Evolutionary conservation across 2,113 vertebrate genomes (phyloP).

Genomic region (Theristicus caerulescens): DNA sequence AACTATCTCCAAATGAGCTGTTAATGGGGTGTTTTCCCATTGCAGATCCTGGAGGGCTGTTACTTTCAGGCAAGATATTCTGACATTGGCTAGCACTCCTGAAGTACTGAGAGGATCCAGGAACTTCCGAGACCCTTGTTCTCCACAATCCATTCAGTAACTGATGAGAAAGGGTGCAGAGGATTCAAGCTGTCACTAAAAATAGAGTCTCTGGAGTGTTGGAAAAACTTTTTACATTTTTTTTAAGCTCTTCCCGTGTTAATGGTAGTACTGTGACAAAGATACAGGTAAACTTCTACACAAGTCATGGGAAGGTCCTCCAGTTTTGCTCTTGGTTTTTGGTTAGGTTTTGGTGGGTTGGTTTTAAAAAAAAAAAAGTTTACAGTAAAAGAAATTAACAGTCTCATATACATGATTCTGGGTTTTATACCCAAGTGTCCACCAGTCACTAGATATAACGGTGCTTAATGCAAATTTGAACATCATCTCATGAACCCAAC

Average conservation of each 20-base stretch:
- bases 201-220: neutral
- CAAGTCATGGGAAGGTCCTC: neutral
- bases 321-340: neutral
- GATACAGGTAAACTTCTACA: neutral
- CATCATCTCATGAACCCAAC: neutral
- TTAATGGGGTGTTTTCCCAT: neutral
- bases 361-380: neutral
- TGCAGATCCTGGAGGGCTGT: neutral
- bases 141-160: neutral
- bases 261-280: neutral
- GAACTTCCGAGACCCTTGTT: neutral
- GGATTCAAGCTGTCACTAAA: neutral
- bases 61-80: neutral
- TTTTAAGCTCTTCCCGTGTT: neutral
- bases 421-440: neutral
- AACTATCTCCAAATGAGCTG: neutral
- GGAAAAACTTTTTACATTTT: neutral
- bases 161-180: neutral
- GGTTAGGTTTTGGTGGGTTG: neutral
- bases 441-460: neutral
- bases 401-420: neutral
- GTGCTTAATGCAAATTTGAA: neutral
- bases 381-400: neutral
- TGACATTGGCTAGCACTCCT: neutral
- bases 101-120: neutral